Base-by-base conservation (phyloP, 2,888 invertebrate species). In the Ectemnius cavifrons region DNA sequence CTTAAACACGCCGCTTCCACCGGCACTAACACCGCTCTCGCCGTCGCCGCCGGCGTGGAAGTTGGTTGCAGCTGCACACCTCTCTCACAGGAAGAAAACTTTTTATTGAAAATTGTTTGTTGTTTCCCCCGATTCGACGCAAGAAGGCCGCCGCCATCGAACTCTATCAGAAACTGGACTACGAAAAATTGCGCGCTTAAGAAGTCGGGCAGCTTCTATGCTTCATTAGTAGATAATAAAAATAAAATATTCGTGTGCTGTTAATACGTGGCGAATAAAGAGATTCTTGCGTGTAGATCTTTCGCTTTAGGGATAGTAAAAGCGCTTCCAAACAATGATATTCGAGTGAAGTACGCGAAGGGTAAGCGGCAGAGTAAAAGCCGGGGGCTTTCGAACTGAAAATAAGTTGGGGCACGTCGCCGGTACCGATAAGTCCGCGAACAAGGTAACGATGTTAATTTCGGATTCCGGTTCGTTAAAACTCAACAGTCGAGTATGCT, bases 31-130 rank as follows among this genome's bases (percentile, higher is more conserved):
- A 4, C 5, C 37, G 37, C 37, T 2, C 23, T 2, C 23, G 23
- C 59, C 62, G 62, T 74, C 71, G 47, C 71, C 6, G 47, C 4
- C 47, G 47, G 23, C 23, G 47, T 47, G 62, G 37, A 81, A 82
- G 65, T 79, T 83, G 57, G 27, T 79, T 62, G 73, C 81, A 81
- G 81, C 81, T 83, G 81, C 61, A 82, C 62, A 60, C 63, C 69
- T 11, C 37, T 37, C 23, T 23, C 23, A 23, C 23, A 23, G 37
- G 37, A 27, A 23, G 73, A 37, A 74, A 83, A 83, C 80, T 83
- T 83, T 11, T 83, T 82, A 82, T 84, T 83, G 82, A 80, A 80
- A 82, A 73, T 82, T 80, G 78, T 80, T 80, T 78, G 82, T 80
- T 80, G 82, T 75, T 80, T 63, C 74, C 49, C 64, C 78, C 73